phyloP scores from a whole-genome alignment of 2,888 invertebrate genomes.

The Mythimna impura region DNA sequence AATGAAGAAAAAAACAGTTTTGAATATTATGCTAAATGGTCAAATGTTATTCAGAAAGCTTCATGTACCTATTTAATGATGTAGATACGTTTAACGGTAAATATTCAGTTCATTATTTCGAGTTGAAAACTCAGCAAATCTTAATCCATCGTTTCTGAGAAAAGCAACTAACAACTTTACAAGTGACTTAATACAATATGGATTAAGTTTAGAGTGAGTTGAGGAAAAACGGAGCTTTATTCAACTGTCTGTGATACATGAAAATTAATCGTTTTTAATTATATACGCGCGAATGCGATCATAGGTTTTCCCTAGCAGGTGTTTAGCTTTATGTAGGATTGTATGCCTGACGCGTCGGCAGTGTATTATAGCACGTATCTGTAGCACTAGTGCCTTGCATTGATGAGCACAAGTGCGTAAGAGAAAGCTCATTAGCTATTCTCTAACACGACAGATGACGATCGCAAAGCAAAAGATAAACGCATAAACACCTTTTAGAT shows the following conservation, averaged over 20 bases:
- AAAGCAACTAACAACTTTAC: neutral
- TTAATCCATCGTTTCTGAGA: neutral
- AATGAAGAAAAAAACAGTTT: no score
- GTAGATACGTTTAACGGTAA: neutral
- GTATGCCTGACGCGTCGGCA: conserved; percentile 23
- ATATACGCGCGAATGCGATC: neutral
- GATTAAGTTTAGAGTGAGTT: neutral
- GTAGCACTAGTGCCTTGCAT: conserved; percentile 52
- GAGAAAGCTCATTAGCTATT: conserved; percentile 50
- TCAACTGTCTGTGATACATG: neutral
- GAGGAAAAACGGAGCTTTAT: neutral
- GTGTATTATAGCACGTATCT: conserved; percentile 46
- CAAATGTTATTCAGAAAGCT: neutral
- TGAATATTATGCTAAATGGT: neutral
- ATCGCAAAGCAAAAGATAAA: neutral
- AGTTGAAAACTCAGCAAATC: neutral
- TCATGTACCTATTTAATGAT: neutral
- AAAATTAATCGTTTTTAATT: neutral
- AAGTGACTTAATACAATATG: neutral
- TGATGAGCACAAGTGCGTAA: conserved; percentile 33
- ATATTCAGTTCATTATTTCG: neutral
- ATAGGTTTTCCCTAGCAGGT: conserved; percentile 40
- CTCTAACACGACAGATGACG: conserved; percentile 14
- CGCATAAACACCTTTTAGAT: neutral
- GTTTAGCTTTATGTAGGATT: conserved; percentile 9